Percentiles rank a stretch among this genome's conserved stretches.
Evolutionary conservation across 2,888 invertebrate species (phyloP).

Genomic region (Sycophila texana): DNA sequence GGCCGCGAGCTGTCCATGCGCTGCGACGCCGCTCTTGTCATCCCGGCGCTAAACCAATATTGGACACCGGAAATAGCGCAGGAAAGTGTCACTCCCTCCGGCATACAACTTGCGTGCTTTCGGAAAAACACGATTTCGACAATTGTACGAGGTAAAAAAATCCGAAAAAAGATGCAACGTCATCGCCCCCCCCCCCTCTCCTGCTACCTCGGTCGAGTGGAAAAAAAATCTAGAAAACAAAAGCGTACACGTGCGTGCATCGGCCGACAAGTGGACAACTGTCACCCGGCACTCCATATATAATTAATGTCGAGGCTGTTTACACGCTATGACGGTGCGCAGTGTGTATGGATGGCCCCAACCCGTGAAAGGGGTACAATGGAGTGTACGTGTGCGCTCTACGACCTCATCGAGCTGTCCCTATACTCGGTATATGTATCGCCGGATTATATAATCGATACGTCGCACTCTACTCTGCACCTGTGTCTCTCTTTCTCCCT

Average conservation of each 20-base stretch:
- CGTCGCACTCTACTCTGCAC: constrained; percentile 6
- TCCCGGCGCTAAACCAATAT: constrained; percentile 11
- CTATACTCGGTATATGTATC: constrained; percentile 1
- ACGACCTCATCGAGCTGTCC: constrained; percentile 1
- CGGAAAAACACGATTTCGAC: not conserved
- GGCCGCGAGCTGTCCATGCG: not conserved
- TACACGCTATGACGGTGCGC: constrained; percentile 11
- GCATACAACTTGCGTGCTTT: not conserved
- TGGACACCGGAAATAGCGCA: constrained; percentile 25
- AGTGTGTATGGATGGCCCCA: not conserved
- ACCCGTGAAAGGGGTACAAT: constrained; percentile 17
- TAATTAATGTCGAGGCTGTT: constrained; percentile 29
- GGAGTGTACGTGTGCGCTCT: constrained; percentile 4
- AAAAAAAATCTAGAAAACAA: not conserved
- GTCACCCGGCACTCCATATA: constrained; percentile 1
- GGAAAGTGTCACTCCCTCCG: not conserved
- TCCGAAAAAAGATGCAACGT: constrained; percentile 5
- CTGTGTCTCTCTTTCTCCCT: constrained; percentile 12
- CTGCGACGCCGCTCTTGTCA: not conserved
- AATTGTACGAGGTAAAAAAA: not conserved
- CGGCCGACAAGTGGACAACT: constrained; percentile 38
- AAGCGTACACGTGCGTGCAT: constrained; percentile 1
- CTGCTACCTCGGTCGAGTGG: too few relatives aligned
- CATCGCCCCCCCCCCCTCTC: not conserved
- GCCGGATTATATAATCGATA: constrained; percentile 46